Evolutionary conservation across 2,113 vertebrate species (phyloP).

Genomic region (Lampris megalopsis): DNA sequence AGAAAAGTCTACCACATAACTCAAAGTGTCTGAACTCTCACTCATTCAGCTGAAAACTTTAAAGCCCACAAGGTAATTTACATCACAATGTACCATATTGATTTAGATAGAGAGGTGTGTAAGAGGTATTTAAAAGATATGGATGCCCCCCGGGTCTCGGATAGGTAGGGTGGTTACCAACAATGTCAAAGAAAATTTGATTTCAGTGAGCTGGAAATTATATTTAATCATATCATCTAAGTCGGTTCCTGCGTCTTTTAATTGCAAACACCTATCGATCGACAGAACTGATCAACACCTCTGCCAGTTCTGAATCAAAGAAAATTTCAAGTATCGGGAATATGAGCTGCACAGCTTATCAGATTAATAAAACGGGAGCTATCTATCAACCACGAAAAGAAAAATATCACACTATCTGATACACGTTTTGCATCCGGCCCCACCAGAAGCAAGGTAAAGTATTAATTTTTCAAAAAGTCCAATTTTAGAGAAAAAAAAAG

Average conservation of each 20-base stretch:
- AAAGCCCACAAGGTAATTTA: conserved; percentile 64
- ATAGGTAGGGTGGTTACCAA: conserved; percentile 60
- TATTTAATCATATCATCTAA: conserved; percentile 20
- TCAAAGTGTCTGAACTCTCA: conserved; percentile 72
- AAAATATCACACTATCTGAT: conserved; percentile 42
- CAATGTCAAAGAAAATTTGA: conserved; percentile 48
- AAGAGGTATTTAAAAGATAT: conserved; percentile 65
- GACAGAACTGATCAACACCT: conserved; percentile 28
- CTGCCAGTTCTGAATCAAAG: conserved; percentile 25
- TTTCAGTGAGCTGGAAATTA: conserved; percentile 32
- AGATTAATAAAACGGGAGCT: conserved; percentile 50
- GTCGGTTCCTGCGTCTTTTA: conserved; percentile 39
- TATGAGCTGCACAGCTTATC: conserved; percentile 30
- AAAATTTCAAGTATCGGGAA: conserved; percentile 41
- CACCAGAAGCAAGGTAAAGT: not conserved
- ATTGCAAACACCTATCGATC: conserved; percentile 55
- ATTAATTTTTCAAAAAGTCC: conserved; percentile 1
- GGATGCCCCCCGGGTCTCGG: conserved; percentile 48
- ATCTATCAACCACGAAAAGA: conserved; percentile 47
- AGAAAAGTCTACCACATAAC: conserved; percentile 71
- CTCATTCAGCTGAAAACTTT: conserved; percentile 67
- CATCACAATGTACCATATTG: conserved; percentile 72
- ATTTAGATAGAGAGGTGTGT: conserved; percentile 69
- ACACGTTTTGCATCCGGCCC: not conserved
- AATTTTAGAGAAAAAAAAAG: not conserved